These are phyloP conservation scores for Poecilia wingei DNA, from an alignment of 2,797 vertebrate species.

Conservation along the genomic window DNA sequence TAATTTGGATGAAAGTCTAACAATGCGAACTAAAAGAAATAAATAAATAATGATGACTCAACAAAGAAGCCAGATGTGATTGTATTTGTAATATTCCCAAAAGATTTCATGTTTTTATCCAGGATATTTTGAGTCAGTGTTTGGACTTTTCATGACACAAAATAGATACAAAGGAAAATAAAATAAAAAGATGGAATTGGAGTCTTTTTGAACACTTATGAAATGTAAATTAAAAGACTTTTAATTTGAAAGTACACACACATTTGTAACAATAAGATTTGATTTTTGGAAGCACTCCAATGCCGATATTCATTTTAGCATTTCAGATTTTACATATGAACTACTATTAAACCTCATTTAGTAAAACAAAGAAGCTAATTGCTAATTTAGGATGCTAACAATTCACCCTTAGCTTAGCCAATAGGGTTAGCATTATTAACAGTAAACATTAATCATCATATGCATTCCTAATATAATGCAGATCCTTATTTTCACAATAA, in stretches of 20 bases:
- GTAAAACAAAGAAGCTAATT: neutral
- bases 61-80: neutral
- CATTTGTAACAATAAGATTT: neutral
- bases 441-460: neutral
- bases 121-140: no score
- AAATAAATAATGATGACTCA: neutral
- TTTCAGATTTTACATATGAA: no score
- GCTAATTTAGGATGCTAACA: neutral
- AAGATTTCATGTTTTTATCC: neutral
- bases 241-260: no score
- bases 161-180: neutral
- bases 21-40: neutral
- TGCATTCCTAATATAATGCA: neutral
- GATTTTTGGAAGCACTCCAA: neutral
- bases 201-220: neutral
- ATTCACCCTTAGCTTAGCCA: neutral
- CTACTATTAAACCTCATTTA: neutral
- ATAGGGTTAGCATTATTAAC: neutral
- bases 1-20: neutral
- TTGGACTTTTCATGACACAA: neutral
- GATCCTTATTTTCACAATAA: neutral
- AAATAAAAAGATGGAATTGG: neutral
- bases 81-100: neutral
- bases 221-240: no score
- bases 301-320: no score